phyloP scores from a whole-genome alignment of 1,140 invertebrate genomes.

The Streblospio benedicti region DNA sequence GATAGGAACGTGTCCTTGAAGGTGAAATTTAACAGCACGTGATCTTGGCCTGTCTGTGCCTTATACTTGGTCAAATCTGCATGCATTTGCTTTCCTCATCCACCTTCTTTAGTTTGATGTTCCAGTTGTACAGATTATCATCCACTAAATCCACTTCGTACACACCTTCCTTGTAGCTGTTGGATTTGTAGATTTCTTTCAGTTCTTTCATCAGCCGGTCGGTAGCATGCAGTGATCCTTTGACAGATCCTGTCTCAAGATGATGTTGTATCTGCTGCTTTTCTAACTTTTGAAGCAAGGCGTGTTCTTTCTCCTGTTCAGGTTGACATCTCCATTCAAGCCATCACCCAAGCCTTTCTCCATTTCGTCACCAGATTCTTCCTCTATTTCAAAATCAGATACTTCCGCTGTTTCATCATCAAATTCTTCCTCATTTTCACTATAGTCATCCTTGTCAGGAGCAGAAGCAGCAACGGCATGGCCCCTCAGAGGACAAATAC shows the following conservation, averaged over 20 bases:
- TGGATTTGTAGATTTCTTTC: conserved; percentile 92
- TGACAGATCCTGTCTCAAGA: conserved; percentile 42
- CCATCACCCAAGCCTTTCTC: too few relatives aligned
- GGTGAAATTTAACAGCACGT: conserved; percentile 89
- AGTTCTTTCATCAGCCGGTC: conserved; percentile 99
- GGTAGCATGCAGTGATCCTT: conserved; percentile 85
- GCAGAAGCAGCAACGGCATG: too few relatives aligned
- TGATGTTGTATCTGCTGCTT: too few relatives aligned
- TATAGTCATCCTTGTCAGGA: too few relatives aligned
- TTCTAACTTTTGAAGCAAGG: too few relatives aligned
- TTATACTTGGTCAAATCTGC: conserved; percentile 60
- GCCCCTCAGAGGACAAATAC: too few relatives aligned
- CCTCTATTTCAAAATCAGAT: too few relatives aligned
- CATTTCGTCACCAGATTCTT: too few relatives aligned
- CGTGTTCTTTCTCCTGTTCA: too few relatives aligned
- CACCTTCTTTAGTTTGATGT: conserved; percentile 84
- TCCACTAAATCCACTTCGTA: conserved; percentile 93
- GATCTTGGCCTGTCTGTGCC: conserved; percentile 95
- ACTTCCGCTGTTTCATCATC: too few relatives aligned
- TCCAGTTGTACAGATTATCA: conserved; percentile 99
- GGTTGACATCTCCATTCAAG: too few relatives aligned
- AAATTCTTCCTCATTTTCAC: too few relatives aligned
- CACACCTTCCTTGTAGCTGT: conserved; percentile 91
- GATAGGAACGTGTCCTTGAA: conserved; percentile 98
- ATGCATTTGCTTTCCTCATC: not conserved